These are phyloP conservation scores for Syngnathus typhle DNA, from an alignment of 2,113 vertebrate genomes.

Conservation along the genomic window DNA sequence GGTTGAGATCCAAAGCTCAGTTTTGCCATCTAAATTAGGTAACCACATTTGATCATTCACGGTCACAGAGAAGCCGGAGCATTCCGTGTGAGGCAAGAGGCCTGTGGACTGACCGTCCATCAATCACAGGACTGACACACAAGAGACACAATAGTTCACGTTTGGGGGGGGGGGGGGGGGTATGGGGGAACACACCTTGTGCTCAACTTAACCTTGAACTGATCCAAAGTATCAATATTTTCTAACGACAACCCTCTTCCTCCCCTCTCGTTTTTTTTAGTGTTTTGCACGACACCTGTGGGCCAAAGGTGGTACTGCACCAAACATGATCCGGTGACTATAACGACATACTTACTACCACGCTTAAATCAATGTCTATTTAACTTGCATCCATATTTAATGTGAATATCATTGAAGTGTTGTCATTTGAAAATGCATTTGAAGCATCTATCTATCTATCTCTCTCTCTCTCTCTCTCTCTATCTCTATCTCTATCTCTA, in stretches of 20 bases:
- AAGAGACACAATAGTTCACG: neutral
- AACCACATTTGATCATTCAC: neutral
- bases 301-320: neutral
- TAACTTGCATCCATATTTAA: too few relatives aligned
- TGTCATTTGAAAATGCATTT: neutral
- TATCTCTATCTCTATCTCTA: too few relatives aligned
- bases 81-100: neutral
- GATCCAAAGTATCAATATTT: too few relatives aligned
- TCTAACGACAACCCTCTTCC: neutral
- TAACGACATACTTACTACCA: neutral
- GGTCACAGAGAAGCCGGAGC: neutral
- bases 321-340: neutral
- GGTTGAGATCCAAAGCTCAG: neutral
- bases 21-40: neutral
- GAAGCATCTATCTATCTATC: neutral
- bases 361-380: neutral
- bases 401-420: too few relatives aligned
- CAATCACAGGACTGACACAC: neutral
- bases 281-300: neutral
- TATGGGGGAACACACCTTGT: too few relatives aligned
- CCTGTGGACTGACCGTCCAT: neutral
- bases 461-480: neutral
- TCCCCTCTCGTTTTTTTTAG: neutral
- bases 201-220: too few relatives aligned
- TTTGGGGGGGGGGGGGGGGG: too few relatives aligned